Conservation (phyloP, 2,797 vertebrate genomes). For the Acanthis flammea region DNA sequence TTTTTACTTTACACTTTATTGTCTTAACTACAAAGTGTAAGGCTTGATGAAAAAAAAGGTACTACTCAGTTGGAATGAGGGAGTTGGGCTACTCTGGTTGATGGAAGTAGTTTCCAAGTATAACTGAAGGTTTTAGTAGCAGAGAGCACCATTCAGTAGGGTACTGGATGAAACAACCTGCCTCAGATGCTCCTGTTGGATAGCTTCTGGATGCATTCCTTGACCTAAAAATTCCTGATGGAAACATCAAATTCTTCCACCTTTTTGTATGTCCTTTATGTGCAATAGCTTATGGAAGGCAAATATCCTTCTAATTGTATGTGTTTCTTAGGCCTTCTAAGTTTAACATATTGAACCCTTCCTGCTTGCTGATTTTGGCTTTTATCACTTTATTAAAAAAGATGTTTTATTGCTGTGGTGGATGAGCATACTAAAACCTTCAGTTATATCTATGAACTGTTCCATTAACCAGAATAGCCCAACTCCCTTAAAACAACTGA, state of each 20-base stretch:
- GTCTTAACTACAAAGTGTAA: not conserved
- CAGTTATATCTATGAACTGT: not conserved
- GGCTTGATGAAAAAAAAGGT: not conserved
- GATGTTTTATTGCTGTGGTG: not conserved
- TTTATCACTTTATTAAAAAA: not conserved
- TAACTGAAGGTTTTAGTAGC: not conserved
- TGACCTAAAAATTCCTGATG: not conserved
- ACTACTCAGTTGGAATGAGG: not conserved
- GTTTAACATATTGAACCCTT: not conserved
- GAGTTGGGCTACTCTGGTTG: not conserved
- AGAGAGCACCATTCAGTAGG: not conserved
- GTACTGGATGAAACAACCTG: not conserved
- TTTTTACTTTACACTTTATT: not conserved
- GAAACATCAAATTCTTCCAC: not conserved
- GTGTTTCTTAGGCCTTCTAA: not conserved
- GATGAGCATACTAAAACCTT: not conserved
- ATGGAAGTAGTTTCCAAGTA: not conserved
- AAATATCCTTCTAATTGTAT: not conserved
- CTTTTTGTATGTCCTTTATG: not conserved
- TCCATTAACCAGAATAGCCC: not conserved
- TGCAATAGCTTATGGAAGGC: not conserved
- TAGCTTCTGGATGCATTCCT: not conserved
- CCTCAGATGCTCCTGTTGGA: not conserved
- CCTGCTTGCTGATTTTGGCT: not conserved
- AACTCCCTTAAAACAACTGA: not conserved